Evolutionary conservation across 2,113 vertebrate genomes (phyloP), one percentile per base, ranked within the genome.

Genomic region (Lampris incognitus): DNA sequence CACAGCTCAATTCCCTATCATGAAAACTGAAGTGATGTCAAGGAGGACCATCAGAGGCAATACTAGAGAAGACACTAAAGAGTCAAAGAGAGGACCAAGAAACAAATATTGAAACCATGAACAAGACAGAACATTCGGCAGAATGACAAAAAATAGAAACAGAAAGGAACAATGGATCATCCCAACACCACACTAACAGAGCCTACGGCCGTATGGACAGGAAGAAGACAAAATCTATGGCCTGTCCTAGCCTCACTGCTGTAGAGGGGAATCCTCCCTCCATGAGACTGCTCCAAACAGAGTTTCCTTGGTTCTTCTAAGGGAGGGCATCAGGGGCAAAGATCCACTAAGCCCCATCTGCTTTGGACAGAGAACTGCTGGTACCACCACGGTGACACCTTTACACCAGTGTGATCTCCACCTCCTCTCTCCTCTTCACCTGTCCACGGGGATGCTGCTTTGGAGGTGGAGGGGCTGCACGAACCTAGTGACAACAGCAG

Each of bases 361-460:
- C 72, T 74, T 61, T 36, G 0, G 66, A 39, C 56, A n/a, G 69
- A 49, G 37, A 71, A 8, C 40, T 38, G 52, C 38, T 9, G 9
- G 6, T 9, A 36, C 50, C 65, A 60, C 74, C 78, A 62, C 74
- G 76, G 64, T 10, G 73, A 9, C 5, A 37, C 61, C 56, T 37
- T 90, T 85, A 94, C 81, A 94, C 93, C 84, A 94, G 90, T 11
- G 93, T 94, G 80, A 94, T 94, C 88, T 94, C 93, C 71, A 94
- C 93, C 80, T 94, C 93, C 69, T 94, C 93, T 3, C 91, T 63
- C 63, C 91, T 87, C 87, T 94, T 93, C 82, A 94, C 93, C 84
- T 94, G 93, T 13, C 93, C 93, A 0, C 93, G 91, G 10, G 93
- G 93, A 61, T 93, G 93, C 85, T 94, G 93, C 72, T 94, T 94